Base-by-base conservation (phyloP, 2,113 vertebrate species). In the Benthochromis sp. region DNA sequence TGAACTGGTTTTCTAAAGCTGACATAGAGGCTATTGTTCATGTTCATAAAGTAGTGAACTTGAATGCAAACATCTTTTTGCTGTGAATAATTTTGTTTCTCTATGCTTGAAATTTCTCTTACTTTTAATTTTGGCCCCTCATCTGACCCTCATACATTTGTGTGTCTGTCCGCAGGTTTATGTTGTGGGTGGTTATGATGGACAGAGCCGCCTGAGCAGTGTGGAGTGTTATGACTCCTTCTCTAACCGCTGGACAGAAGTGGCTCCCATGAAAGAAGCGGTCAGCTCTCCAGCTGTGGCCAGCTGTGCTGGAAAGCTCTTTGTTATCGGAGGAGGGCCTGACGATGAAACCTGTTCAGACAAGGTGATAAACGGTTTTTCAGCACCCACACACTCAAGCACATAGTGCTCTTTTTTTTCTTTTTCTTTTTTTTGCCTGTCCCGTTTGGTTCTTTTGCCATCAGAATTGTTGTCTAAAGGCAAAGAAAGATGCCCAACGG, bases 161-260 rank as follows among this genome's bases (percentile, higher is more conserved):
- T 91, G 34, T 84, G 84, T 81, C 12, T 88, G 7, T 91, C 69
- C 59, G 40, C 90, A 99, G 99, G 98, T 98, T 1, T 99, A 99
- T 21, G 97, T 98, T 21, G 98, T 99, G 9, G 99, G 99, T 27
- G 98, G 99, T 10, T 99, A 98, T 2, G 99, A 99, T 21, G 99
- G 99, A 19, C 98, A 99, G 93, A 98, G 96, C 94, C 97, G 98
- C n/a, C 96, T 99, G 69, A 99, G 97, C 96, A 99, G 98, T 0
- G 98, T 98, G 7, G 99, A 99, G 95, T 99, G 98, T 84, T 99
- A 99, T 0, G 99, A 99, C 92, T 99, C 97, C 0, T 99, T 99
- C 94, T 99, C 98, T 29, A 99, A 99, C 89, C 98, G 98, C 85
- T 99, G 99, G 99, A 98, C 97, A 0, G 98, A 99, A 93, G 98